Evolutionary conservation across 2,888 invertebrate genomes (phyloP).

Genomic region (Philopedon plagiatum): DNA sequence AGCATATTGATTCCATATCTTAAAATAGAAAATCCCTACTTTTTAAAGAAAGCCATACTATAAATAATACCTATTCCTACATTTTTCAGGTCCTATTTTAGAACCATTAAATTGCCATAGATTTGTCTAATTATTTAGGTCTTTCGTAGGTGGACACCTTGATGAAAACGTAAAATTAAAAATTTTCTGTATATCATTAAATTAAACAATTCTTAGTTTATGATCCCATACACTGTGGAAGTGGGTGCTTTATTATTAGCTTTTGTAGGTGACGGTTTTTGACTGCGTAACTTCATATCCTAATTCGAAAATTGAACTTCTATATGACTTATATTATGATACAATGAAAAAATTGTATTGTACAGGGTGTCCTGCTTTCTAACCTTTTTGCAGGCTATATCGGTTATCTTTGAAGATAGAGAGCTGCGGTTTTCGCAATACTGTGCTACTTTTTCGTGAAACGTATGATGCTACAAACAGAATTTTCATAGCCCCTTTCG

Average conservation of each 20-base stretch:
- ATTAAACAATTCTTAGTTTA: constrained; percentile 15
- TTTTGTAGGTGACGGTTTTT: not conserved
- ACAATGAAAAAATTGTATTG: no score
- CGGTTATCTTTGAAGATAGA: no score
- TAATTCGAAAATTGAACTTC: no score
- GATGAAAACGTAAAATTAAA: constrained; percentile 23
- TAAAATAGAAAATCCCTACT: not conserved
- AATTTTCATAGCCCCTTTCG: no score
- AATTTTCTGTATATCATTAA: constrained; percentile 12
- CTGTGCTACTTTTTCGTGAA: no score
- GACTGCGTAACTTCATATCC: not conserved
- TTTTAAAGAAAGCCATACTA: not conserved
- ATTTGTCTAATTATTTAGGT: constrained; percentile 10
- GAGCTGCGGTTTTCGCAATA: no score
- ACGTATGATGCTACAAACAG: no score
- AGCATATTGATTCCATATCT: not conserved
- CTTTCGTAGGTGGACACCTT: constrained; percentile 23
- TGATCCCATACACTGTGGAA: constrained; percentile 2
- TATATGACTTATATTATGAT: no score
- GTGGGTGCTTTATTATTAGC: constrained; percentile 9
- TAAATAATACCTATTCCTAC: not conserved
- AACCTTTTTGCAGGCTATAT: no score
- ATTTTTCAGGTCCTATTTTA: not conserved
- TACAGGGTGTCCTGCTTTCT: no score
- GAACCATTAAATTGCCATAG: not conserved